A percentile compares a stretch with the other conserved stretches of the same genome.
phyloP scores from a whole-genome alignment of 2,888 invertebrate species.

The Andrena praecox region DNA sequence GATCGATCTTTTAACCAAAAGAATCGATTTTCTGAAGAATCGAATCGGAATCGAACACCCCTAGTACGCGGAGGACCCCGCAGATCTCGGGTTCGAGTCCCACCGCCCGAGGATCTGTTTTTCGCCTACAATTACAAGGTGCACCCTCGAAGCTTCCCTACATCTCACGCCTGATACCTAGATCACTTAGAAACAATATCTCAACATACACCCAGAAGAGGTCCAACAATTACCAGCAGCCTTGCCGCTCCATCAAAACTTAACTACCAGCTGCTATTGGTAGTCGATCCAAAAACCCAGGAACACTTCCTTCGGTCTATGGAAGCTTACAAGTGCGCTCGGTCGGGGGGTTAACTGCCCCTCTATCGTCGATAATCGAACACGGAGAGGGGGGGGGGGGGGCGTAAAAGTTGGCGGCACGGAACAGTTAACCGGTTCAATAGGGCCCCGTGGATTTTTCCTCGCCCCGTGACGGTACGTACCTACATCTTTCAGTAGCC shows the following conservation, averaged over 20 bases:
- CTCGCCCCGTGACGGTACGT: background rate
- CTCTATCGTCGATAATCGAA: slow-evolving; percentile 10
- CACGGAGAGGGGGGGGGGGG: background rate
- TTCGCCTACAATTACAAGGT: too few species aligned
- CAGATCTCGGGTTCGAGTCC: too few species aligned
- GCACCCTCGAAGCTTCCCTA: background rate
- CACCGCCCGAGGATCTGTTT: too few species aligned
- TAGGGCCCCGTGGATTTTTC: background rate
- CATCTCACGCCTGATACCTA: background rate
- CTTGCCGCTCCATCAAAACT: background rate
- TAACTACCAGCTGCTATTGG: background rate
- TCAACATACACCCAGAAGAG: background rate
- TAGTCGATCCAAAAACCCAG: background rate
- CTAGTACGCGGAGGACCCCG: too few species aligned
- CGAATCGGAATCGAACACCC: too few species aligned
- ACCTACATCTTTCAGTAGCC: slow-evolving; percentile 14
- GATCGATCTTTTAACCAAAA: too few species aligned
- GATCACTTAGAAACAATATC: background rate
- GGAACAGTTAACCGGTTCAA: background rate
- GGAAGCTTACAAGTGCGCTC: background rate
- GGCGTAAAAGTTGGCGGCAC: slow-evolving; percentile 8
- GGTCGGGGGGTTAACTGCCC: background rate
- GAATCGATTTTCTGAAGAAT: too few species aligned
- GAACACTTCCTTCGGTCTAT: slow-evolving; percentile 7
- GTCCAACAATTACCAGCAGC: background rate